phyloP scores from a whole-genome alignment of 1,140 invertebrate species.

The Heliconius melpomene region DNA sequence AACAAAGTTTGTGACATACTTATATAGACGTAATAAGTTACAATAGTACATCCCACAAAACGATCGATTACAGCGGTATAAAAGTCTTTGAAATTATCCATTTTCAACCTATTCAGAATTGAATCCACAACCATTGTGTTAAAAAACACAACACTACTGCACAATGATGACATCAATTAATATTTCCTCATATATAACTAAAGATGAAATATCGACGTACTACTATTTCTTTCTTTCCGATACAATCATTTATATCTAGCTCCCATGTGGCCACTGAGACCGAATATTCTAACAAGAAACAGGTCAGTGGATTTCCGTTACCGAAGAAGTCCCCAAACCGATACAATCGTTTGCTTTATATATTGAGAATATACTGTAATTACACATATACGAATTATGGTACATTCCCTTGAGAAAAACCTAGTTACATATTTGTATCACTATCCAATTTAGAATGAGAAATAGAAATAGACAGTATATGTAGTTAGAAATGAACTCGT shows the following conservation, averaged over 20 bases:
- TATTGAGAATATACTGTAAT: conserved; percentile 53
- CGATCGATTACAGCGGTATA: no score
- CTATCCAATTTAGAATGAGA: conserved; percentile 1
- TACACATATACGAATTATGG: conserved; percentile 41
- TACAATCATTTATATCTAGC: conserved; percentile 36
- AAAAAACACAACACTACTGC: background rate
- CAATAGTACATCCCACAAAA: no score
- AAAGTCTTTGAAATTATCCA: no score
- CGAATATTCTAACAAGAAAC: conserved; percentile 53
- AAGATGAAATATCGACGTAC: conserved; percentile 26
- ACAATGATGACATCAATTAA: background rate
- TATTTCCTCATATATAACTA: conserved; percentile 7
- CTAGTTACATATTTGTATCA: background rate
- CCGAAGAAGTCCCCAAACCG: conserved; percentile 41
- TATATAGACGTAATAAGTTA: no score
- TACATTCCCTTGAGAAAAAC: conserved; percentile 33
- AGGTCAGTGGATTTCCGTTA: conserved; percentile 54
- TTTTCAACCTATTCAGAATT: no score
- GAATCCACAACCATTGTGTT: no score
- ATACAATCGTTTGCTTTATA: conserved; percentile 50
- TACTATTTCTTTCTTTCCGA: conserved; percentile 35
- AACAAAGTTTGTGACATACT: no score
- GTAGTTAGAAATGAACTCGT: no score
- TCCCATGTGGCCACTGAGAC: conserved; percentile 29
- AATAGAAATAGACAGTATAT: background rate